Conservation (phyloP, 2,888 invertebrate genomes). For the Catocala sponsa region DNA sequence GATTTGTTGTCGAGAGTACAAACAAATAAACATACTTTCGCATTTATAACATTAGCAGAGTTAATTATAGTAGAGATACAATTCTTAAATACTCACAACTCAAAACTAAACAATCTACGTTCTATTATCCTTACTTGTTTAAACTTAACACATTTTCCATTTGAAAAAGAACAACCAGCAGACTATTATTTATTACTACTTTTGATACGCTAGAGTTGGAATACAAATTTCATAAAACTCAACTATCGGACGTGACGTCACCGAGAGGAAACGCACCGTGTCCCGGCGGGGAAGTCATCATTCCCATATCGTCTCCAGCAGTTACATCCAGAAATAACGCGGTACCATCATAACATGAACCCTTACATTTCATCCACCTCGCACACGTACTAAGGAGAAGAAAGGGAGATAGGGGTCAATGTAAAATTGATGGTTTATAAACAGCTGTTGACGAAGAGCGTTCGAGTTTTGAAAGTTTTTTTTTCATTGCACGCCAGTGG, state of each 20-base stretch:
- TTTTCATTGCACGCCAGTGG: slow-evolving; percentile 57
- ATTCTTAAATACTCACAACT: too few species aligned
- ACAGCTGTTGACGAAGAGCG: slow-evolving; percentile 81
- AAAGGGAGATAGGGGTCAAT: slow-evolving; percentile 53
- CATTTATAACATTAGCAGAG: too few species aligned
- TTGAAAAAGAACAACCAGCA: too few species aligned
- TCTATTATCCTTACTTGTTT: too few species aligned
- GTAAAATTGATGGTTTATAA: slow-evolving; percentile 72
- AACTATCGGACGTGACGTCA: slow-evolving; percentile 79
- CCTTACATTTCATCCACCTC: slow-evolving; percentile 21
- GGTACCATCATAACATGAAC: slow-evolving; percentile 49
- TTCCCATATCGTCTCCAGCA: slow-evolving; percentile 76
- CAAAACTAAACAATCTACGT: too few species aligned
- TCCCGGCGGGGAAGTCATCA: slow-evolving; percentile 78
- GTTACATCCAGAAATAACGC: slow-evolving; percentile 78
- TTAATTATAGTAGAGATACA: too few species aligned
- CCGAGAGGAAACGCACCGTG: slow-evolving; percentile 75
- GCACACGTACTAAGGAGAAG: slow-evolving; percentile 14
- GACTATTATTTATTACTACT: too few species aligned
- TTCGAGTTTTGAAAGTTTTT: slow-evolving; percentile 65
- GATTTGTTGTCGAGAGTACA: too few species aligned
- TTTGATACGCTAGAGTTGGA: background rate
- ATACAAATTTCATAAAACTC: slow-evolving; percentile 40
- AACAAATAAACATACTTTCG: too few species aligned
- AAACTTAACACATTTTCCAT: too few species aligned